phyloP scores from a whole-genome alignment of 2,113 vertebrate species.

The Callopanchax toddi region DNA sequence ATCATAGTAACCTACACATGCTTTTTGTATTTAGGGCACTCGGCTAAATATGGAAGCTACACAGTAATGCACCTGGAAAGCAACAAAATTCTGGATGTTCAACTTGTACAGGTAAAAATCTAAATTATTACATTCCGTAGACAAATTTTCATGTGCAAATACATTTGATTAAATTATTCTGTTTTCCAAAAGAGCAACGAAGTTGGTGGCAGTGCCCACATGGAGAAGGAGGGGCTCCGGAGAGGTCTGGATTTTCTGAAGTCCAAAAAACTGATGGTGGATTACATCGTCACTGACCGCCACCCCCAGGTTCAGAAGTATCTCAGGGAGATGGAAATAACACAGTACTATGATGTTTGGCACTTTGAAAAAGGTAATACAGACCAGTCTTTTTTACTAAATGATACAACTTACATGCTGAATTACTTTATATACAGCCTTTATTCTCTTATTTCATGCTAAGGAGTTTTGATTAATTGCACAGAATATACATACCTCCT shows the following conservation, averaged over 20 bases:
- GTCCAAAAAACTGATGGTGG: background rate
- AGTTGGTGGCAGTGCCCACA: background rate
- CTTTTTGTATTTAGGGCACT: background rate
- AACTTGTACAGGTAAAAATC: constrained; percentile 22
- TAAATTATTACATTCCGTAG: no score
- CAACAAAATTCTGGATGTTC: constrained; percentile 10
- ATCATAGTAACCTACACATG: no score
- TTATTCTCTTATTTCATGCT: no score
- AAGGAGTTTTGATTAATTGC: no score
- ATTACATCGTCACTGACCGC: constrained; percentile 7
- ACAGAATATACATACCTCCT: no score
- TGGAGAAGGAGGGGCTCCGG: constrained; percentile 7
- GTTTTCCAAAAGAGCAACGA: background rate
- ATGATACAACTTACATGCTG: no score
- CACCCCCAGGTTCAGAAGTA: background rate
- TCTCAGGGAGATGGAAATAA: constrained; percentile 3
- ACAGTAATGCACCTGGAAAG: background rate
- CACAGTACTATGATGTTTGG: constrained; percentile 15
- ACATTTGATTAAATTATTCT: no score
- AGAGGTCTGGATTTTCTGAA: background rate
- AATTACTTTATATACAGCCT: no score
- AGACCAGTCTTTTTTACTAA: no score
- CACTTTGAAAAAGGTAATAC: constrained; percentile 17
- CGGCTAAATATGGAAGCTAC: constrained; percentile 8
- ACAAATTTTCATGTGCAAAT: no score